Conservation (phyloP, 1,140 invertebrate genomes). For the Limonius californicus region DNA sequence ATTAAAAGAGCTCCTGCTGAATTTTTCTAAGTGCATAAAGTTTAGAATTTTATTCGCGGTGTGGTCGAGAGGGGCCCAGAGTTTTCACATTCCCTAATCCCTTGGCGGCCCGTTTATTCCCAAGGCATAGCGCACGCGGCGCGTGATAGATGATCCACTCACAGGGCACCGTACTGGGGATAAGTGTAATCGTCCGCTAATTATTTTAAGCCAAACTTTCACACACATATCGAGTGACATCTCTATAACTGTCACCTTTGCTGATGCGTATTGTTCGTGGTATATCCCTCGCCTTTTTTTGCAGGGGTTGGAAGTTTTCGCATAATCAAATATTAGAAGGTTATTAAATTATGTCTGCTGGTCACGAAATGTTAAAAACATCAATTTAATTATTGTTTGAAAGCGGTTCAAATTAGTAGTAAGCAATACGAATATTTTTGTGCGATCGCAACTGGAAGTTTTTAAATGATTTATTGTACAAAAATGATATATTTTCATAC, state of each 20-base stretch:
- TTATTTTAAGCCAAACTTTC: constrained; percentile 10
- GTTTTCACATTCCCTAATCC: constrained; percentile 7
- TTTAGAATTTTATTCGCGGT: constrained; percentile 9
- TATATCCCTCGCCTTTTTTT: no score
- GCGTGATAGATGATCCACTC: constrained; percentile 7
- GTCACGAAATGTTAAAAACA: no score
- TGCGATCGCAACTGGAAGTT: no score
- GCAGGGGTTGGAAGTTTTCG: no score
- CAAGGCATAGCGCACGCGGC: constrained; percentile 6
- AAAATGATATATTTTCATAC: no score
- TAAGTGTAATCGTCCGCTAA: constrained; percentile 3
- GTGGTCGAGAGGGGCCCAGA: neutral
- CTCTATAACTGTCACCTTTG: neutral
- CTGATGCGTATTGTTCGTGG: no score
- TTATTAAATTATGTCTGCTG: no score
- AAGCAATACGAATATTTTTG: no score
- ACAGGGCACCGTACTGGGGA: neutral
- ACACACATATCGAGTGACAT: constrained; percentile 6
- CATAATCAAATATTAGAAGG: no score
- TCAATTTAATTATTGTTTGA: no score
- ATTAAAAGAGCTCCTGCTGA: neutral
- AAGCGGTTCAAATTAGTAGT: no score
- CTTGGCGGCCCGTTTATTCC: neutral
- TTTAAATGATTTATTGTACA: no score
- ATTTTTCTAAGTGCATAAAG: constrained; percentile 11